These are phyloP conservation scores for Tragopan temminckii DNA, from an alignment of 2,797 vertebrate species.

Conservation along the genomic window DNA sequence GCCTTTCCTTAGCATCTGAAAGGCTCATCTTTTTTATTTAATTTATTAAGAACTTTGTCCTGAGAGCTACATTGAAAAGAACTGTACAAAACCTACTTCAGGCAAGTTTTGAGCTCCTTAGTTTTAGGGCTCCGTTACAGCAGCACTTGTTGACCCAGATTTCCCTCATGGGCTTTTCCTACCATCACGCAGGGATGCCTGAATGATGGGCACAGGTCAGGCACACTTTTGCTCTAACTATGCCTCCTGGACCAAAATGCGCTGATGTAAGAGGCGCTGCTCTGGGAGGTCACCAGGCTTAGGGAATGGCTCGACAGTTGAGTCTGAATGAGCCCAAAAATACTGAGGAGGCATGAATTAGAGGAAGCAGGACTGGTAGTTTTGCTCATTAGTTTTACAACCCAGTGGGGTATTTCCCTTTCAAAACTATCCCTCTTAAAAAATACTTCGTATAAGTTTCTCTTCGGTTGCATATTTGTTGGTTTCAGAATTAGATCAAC, in stretches of 20 bases:
- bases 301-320: background rate
- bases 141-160: background rate
- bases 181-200: background rate
- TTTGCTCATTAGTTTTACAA: background rate
- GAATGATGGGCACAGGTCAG: background rate
- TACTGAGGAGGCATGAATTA: background rate
- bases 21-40: background rate
- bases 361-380: background rate
- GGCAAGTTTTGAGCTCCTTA: background rate
- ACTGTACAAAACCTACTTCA: background rate
- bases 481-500: background rate
- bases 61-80: fast-evolving
- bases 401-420: background rate
- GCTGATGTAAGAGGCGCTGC: background rate
- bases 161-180: background rate
- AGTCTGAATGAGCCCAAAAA: background rate
- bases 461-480: background rate
- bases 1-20: background rate
- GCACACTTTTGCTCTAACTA: fast-evolving
- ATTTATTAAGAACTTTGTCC: background rate
- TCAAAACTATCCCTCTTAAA: background rate
- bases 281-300: background rate
- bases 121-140: background rate
- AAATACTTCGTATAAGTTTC: background rate
- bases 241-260: background rate